phyloP scores from a whole-genome alignment of 2,888 invertebrate species.

The Omphaloscelis lunosa region DNA sequence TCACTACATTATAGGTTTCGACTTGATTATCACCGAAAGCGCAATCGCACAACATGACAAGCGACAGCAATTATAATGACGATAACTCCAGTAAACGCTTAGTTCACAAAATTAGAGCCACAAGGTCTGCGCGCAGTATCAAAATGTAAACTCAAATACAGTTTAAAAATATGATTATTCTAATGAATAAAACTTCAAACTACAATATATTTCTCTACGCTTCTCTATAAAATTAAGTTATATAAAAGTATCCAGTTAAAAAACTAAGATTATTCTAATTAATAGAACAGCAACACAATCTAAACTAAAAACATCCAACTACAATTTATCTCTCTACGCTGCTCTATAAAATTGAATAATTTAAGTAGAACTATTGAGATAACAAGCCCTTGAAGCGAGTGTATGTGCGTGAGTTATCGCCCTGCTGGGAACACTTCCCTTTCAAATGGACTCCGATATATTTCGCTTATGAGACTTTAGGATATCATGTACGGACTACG shows the following conservation, averaged over 20 bases:
- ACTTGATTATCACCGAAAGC: neutral
- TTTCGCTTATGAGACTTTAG: constrained; percentile 66
- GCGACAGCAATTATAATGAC: neutral
- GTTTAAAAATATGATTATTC: neutral
- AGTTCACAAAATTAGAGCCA: neutral
- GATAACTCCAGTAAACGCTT: neutral
- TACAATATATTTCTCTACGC: neutral
- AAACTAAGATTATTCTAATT: neutral
- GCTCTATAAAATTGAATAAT: constrained; percentile 61
- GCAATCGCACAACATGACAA: neutral
- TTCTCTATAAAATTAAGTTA: constrained; percentile 59
- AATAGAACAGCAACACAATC: constrained; percentile 1
- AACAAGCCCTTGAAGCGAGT: constrained; percentile 63
- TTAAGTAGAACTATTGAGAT: constrained; percentile 61
- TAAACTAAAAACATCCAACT: constrained; percentile 26
- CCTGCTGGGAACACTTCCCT: constrained; percentile 65
- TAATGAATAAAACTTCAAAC: constrained; percentile 17
- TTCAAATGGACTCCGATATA: constrained; percentile 68
- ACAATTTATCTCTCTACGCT: neutral
- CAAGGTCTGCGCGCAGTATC: neutral
- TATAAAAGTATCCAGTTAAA: constrained; percentile 39
- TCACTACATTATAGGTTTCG: neutral
- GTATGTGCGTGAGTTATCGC: constrained; percentile 56
- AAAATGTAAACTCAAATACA: neutral
- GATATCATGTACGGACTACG: constrained; percentile 54